phyloP scores from a whole-genome alignment of 2,113 vertebrate genomes.

The Cebidichthys violaceus region DNA sequence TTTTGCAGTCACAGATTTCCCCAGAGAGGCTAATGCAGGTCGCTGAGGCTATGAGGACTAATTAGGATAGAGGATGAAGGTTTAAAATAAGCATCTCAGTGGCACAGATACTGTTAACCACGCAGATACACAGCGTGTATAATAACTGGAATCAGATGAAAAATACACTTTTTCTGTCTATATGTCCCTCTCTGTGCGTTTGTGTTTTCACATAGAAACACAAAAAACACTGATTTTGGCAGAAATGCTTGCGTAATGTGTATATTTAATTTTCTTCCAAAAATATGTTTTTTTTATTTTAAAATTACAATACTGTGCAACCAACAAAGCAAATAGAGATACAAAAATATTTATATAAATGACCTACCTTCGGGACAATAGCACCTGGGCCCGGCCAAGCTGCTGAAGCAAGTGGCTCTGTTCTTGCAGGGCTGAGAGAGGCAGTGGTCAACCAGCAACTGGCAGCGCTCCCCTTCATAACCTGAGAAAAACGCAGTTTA shows the following conservation, averaged over 20 bases:
- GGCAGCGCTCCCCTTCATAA: constrained; percentile 90
- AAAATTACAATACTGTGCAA: neutral
- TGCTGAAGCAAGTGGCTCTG: constrained; percentile 90
- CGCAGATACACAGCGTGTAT: neutral
- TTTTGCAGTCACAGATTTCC: constrained; percentile 66
- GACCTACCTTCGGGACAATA: constrained; percentile 91
- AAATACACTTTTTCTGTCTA: neutral
- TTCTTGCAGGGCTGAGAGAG: constrained; percentile 91
- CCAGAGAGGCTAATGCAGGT: constrained; percentile 59
- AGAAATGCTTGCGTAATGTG: neutral
- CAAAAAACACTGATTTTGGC: neutral
- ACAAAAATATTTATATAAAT: neutral
- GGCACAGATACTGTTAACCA: constrained; percentile 69
- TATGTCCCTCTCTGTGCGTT: neutral
- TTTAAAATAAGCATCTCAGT: constrained; percentile 74
- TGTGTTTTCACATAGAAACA: neutral
- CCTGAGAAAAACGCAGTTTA: constrained; percentile 46
- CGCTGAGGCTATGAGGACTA: constrained; percentile 63
- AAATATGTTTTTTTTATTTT: neutral
- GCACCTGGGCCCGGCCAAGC: constrained; percentile 88
- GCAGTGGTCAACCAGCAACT: constrained; percentile 92
- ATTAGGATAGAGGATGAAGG: constrained; percentile 67
- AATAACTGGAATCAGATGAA: constrained; percentile 18
- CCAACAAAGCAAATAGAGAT: neutral
- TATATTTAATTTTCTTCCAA: neutral